Evolutionary conservation across 2,888 invertebrate species (phyloP).

Genomic region (Exocentrus adspersus): DNA sequence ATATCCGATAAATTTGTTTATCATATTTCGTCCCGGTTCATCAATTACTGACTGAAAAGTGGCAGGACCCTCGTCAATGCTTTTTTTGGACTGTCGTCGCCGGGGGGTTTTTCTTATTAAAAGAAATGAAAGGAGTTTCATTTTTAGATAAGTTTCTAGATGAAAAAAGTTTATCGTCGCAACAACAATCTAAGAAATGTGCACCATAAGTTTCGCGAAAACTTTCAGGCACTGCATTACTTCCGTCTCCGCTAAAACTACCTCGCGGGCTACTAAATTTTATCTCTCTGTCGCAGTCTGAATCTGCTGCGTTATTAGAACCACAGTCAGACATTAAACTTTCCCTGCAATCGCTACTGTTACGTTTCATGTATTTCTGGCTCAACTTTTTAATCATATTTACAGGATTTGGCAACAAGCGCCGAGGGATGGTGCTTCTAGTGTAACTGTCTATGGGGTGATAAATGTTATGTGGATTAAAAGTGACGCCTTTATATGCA

Average conservation of each 20-base stretch:
- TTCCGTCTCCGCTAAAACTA: constrained; percentile 34
- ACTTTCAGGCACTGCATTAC: constrained; percentile 29
- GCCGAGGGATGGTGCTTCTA: not conserved
- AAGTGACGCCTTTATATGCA: constrained; percentile 22
- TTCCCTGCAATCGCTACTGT: not conserved
- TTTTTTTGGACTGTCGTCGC: constrained; percentile 21
- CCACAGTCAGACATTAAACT: not conserved
- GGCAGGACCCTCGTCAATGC: constrained; percentile 35
- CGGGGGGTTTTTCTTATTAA: constrained; percentile 15
- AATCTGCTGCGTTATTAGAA: constrained; percentile 8
- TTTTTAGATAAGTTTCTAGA: constrained; percentile 23
- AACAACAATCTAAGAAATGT: constrained; percentile 42
- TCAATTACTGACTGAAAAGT: constrained; percentile 54
- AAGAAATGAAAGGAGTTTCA: constrained; percentile 29
- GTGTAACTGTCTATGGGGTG: constrained; percentile 26
- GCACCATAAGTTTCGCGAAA: constrained; percentile 23
- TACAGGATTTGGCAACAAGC: constrained; percentile 31
- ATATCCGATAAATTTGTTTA: constrained; percentile 26
- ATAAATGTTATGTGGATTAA: constrained; percentile 27
- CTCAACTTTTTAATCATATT: constrained; percentile 15
- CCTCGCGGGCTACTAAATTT: constrained; percentile 25
- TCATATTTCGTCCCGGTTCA: constrained; percentile 50
- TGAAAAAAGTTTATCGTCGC: constrained; percentile 33
- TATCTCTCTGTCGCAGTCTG: not conserved
- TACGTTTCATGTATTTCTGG: not conserved